A percentile compares a stretch with the other conserved stretches of the same genome.
phyloP scores from a whole-genome alignment of 2,113 vertebrate genomes.

The Bombycilla garrulus region DNA sequence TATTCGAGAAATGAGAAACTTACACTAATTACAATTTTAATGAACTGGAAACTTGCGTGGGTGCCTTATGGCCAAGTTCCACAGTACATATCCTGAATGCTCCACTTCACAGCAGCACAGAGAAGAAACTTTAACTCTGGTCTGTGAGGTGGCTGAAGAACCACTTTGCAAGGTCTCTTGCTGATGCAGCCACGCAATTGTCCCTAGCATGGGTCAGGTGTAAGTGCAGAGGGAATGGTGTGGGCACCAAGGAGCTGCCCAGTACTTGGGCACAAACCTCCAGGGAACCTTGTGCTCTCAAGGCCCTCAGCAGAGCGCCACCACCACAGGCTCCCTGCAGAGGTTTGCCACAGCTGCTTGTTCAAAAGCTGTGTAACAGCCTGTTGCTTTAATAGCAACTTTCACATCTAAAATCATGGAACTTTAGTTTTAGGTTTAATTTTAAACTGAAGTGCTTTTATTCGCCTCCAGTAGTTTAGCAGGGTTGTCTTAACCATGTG shows the following conservation, averaged over 20 bases:
- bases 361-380: not conserved
- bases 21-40: not conserved
- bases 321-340: not conserved
- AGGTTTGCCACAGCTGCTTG: not conserved
- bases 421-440: not conserved
- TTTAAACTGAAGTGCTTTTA: not conserved
- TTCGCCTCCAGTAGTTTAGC: not conserved
- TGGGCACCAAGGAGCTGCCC: not conserved
- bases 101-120: not conserved
- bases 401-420: not conserved
- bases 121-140: not conserved
- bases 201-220: accelerated
- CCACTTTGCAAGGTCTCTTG: not conserved
- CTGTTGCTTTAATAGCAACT: not conserved
- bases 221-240: not conserved
- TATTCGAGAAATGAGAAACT: not conserved
- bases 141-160: not conserved
- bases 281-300: not conserved
- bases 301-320: not conserved
- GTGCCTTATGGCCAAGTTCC: not conserved
- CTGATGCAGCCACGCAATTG: not conserved
- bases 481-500: not conserved
- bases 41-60: not conserved
- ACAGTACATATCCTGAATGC: not conserved
- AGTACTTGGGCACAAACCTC: not conserved